These are phyloP conservation scores for Tachystola acroxantha DNA, from an alignment of 2,888 invertebrate species.

Conservation along the genomic window DNA sequence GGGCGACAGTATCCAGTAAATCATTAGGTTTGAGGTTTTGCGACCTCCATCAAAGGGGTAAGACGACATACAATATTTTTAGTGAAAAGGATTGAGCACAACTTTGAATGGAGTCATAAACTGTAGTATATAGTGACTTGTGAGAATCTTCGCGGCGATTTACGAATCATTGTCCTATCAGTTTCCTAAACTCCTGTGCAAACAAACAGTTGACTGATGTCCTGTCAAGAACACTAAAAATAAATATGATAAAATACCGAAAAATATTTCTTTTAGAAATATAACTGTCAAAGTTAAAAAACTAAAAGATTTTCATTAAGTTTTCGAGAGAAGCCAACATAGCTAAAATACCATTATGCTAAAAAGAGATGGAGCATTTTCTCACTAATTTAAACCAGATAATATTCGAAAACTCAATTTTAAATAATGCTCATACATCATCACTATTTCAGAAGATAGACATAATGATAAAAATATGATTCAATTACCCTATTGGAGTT, in stretches of 20 bases:
- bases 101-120: slow-evolving; percentile 68
- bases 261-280: too few relatives aligned
- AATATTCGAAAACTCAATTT: too few relatives aligned
- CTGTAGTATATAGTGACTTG: slow-evolving; percentile 29
- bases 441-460: too few relatives aligned
- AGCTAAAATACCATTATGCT: too few relatives aligned
- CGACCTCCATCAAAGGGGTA: slow-evolving; percentile 44
- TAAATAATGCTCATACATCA: too few relatives aligned
- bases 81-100: slow-evolving; percentile 54
- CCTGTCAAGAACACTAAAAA: slow-evolving; percentile 5
- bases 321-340: too few relatives aligned
- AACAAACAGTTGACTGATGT: slow-evolving; percentile 37
- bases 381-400: too few relatives aligned
- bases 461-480: too few relatives aligned
- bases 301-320: too few relatives aligned
- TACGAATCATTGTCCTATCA: slow-evolving; percentile 59
- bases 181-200: slow-evolving; percentile 56
- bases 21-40: slow-evolving; percentile 63
- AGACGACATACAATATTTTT: slow-evolving; percentile 36
- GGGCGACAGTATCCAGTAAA: slow-evolving; percentile 50
- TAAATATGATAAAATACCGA: neutral
- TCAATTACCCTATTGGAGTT: too few relatives aligned
- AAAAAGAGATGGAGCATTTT: too few relatives aligned
- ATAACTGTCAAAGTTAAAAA: too few relatives aligned
- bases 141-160: slow-evolving; percentile 41